Percentiles rank a stretch among this genome's conserved stretches.
phyloP scores from a whole-genome alignment of 2,888 invertebrate species.

The Zeuzera pyrina region DNA sequence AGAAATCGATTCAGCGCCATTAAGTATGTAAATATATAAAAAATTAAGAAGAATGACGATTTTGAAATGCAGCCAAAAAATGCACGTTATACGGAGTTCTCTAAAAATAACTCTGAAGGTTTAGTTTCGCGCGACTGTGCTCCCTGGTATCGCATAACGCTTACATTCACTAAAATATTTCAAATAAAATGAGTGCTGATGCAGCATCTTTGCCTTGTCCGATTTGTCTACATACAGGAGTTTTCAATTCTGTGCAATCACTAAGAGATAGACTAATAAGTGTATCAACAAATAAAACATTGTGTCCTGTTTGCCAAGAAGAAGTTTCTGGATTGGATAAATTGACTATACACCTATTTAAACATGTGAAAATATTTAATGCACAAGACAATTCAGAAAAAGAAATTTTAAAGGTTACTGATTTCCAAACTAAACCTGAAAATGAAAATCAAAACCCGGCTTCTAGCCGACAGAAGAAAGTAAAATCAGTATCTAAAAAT shows the following conservation, averaged over 20 bases:
- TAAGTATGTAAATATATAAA: too few species aligned
- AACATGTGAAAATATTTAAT: slow-evolving; percentile 71
- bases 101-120: slow-evolving; percentile 53
- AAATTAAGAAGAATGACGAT: too few species aligned
- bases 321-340: slow-evolving; percentile 84
- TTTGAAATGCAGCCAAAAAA: slow-evolving; percentile 61
- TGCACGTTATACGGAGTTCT: slow-evolving; percentile 31
- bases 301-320: slow-evolving; percentile 86
- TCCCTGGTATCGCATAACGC: slow-evolving; percentile 1
- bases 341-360: slow-evolving; percentile 86
- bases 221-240: slow-evolving; percentile 79
- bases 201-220: slow-evolving; percentile 80
- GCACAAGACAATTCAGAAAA: slow-evolving; percentile 18
- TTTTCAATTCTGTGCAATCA: slow-evolving; percentile 80
- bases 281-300: slow-evolving; percentile 81
- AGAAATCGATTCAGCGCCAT: too few species aligned
- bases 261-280: slow-evolving; percentile 81
- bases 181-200: slow-evolving; percentile 52
- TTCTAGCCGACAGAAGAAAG: slow-evolving; percentile 36
- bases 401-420: slow-evolving; percentile 15
- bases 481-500: slow-evolving; percentile 52
- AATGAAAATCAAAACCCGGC: slow-evolving; percentile 23
- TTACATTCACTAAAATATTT: slow-evolving; percentile 4
- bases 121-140: slow-evolving; percentile 40
- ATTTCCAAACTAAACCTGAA: slow-evolving; percentile 22